A percentile compares a stretch with the other conserved stretches of the same genome.
phyloP scores from a whole-genome alignment of 1,140 invertebrate species.

The Aradophagus sp. region DNA sequence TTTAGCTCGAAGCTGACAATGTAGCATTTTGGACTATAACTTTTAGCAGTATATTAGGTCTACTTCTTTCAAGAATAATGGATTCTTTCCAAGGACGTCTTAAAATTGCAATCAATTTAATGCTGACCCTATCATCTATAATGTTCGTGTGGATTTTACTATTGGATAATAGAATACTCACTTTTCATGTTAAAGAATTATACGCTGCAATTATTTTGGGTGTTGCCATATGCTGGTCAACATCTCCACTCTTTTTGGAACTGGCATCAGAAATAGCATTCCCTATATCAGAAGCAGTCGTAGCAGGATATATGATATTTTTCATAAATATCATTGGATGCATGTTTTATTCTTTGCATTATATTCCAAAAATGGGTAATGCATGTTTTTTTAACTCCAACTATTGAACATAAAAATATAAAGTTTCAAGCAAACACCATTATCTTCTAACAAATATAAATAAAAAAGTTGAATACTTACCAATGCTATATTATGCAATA shows the following conservation, averaged over 20 bases:
- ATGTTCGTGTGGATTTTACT: constrained; percentile 69
- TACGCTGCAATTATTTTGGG: constrained; percentile 66
- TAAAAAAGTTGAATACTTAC: no score
- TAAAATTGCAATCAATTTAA: constrained; percentile 21
- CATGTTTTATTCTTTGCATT: constrained; percentile 69
- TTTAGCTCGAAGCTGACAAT: constrained; percentile 20
- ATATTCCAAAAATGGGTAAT: constrained; percentile 67
- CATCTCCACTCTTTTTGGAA: constrained; percentile 73
- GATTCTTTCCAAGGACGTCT: constrained; percentile 35
- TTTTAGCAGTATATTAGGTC: constrained; percentile 18
- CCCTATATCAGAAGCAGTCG: constrained; percentile 74
- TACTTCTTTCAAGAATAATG: constrained; percentile 23
- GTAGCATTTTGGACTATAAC: constrained; percentile 31
- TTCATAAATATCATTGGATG: constrained; percentile 69
- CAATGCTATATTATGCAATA: no score
- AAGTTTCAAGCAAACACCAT: no score
- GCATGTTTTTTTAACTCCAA: not conserved
- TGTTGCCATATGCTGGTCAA: constrained; percentile 71
- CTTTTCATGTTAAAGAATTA: constrained; percentile 60
- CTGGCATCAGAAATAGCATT: constrained; percentile 74
- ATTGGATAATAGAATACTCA: constrained; percentile 58
- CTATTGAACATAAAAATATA: not conserved
- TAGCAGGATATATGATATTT: constrained; percentile 73
- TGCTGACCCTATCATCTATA: constrained; percentile 62
- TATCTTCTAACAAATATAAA: not conserved